phyloP scores from a whole-genome alignment of 2,888 invertebrate species.

The Synergus laeviventris region DNA sequence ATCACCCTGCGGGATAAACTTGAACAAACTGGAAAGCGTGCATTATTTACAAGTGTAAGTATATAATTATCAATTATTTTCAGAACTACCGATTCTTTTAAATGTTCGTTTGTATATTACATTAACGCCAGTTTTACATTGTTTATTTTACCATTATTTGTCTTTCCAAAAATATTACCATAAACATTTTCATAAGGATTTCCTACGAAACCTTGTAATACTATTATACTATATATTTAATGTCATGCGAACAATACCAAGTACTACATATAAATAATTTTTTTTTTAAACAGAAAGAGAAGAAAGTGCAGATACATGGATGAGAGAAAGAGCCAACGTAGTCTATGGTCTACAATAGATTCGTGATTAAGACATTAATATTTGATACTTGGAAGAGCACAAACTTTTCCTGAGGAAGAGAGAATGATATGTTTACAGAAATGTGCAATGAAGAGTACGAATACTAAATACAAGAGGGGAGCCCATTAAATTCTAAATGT shows the following conservation, averaged over 20 bases:
- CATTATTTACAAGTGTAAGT: no score
- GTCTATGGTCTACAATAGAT: background rate
- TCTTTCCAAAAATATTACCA: background rate
- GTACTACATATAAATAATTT: background rate
- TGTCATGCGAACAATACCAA: background rate
- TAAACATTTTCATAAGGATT: background rate
- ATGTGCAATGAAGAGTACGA: background rate
- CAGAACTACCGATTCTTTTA: no score
- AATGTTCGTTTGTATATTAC: no score
- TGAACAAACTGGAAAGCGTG: no score
- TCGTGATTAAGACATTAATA: background rate
- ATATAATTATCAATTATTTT: no score
- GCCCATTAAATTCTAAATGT: background rate
- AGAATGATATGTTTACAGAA: no score
- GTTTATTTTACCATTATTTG: no score
- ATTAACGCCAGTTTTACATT: no score
- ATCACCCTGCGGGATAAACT: no score
- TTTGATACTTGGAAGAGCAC: background rate
- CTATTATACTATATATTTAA: background rate
- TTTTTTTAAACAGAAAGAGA: background rate
- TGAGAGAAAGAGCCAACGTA: background rate
- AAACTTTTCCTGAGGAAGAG: background rate
- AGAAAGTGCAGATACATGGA: background rate
- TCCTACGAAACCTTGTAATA: background rate
- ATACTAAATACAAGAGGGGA: background rate